These are phyloP conservation scores for Drosophila kepulauana DNA, from an alignment of 1,140 invertebrate genomes.

Conservation along the genomic window DNA sequence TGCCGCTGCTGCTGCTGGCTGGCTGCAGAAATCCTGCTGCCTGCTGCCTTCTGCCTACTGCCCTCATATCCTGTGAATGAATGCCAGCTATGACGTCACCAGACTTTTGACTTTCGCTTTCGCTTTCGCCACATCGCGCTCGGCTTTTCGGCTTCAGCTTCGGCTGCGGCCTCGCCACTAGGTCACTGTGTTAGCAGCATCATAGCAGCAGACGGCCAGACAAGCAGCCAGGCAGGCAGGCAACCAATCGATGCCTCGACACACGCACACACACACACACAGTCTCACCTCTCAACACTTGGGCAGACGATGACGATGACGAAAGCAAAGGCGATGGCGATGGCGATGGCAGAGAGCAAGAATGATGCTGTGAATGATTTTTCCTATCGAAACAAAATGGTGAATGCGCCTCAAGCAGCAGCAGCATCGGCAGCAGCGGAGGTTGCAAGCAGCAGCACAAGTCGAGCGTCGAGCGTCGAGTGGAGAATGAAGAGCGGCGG, in stretches of 20 bases:
- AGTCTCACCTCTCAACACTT: conserved; percentile 8
- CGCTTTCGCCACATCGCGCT: conserved; percentile 10
- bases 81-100: conserved; percentile 83
- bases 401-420: not conserved
- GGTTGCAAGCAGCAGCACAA: not conserved
- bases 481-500: not conserved
- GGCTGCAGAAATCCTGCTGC: conserved; percentile 30
- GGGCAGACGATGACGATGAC: conserved; percentile 15
- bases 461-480: no score
- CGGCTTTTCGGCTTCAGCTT: conserved; percentile 1
- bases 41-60: not conserved
- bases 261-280: not conserved
- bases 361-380: conserved; percentile 29
- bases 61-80: conserved; percentile 83
- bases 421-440: no score
- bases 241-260: conserved; percentile 32
- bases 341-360: not conserved
- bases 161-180: conserved; percentile 61
- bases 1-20: conserved; percentile 1
- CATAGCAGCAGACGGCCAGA: conserved; percentile 20
- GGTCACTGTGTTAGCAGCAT: conserved; percentile 84
- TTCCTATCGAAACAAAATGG: not conserved
- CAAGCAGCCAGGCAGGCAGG: not conserved
- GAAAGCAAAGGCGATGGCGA: conserved; percentile 25
- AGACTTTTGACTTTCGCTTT: conserved; percentile 56